phyloP scores from a whole-genome alignment of 2,113 vertebrate species.

The Pipra filicauda region DNA sequence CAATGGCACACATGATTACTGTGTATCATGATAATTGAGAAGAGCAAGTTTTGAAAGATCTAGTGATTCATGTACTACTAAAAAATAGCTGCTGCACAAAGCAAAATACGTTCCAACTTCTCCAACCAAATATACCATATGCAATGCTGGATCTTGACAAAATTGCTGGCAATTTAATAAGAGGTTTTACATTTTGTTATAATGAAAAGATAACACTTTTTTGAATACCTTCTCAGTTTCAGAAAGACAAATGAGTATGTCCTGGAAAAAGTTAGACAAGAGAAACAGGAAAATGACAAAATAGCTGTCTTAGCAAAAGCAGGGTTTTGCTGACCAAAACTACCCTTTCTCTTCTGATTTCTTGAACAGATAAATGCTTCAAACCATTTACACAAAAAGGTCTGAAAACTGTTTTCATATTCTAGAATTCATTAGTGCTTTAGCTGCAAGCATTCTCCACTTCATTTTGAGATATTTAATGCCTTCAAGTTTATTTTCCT shows the following conservation, averaged over 20 bases:
- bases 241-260: not conserved
- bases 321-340: not conserved
- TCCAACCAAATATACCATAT: not conserved
- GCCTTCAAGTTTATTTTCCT: not conserved
- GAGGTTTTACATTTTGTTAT: not conserved
- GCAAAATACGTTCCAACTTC: not conserved
- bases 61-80: not conserved
- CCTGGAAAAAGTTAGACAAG: not conserved
- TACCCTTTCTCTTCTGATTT: not conserved
- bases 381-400: not conserved
- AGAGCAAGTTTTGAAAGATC: not conserved
- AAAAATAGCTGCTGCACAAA: not conserved
- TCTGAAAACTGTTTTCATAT: not conserved
- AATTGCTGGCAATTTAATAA: not conserved
- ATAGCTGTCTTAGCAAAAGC: not conserved
- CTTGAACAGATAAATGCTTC: not conserved
- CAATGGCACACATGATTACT: not conserved
- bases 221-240: not conserved
- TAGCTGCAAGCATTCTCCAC: not conserved
- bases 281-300: not conserved
- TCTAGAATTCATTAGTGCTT: not conserved
- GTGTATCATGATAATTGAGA: not conserved
- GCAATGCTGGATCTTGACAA: not conserved
- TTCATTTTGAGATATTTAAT: not conserved
- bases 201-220: not conserved